Evolutionary conservation across 2,113 vertebrate species (phyloP).

Genomic region (Nothoprocta perdicaria): DNA sequence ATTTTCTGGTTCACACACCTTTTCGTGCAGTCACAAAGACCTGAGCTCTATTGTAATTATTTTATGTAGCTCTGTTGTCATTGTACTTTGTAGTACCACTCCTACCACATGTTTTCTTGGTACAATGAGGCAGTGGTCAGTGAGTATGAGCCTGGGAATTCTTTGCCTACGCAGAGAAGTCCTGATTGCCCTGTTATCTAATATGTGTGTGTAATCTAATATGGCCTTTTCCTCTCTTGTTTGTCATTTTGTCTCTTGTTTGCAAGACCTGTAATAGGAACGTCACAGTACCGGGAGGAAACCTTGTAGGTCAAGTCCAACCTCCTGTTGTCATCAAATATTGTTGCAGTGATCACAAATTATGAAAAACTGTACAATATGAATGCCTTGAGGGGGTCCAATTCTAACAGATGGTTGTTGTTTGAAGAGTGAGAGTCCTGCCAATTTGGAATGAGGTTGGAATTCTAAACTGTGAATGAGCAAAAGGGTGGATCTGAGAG

Average conservation of each 20-base stretch:
- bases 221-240: not conserved
- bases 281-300: not conserved
- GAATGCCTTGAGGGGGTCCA: not conserved
- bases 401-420: not conserved
- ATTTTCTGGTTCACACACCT: not conserved
- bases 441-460: not conserved
- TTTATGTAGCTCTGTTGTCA: not conserved
- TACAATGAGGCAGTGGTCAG: not conserved
- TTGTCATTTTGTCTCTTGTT: not conserved
- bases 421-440: not conserved
- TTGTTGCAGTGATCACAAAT: not conserved
- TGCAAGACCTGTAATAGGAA: not conserved
- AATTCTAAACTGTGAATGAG: constrained; percentile 6
- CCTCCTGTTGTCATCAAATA: not conserved
- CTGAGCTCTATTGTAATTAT: not conserved
- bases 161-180: not conserved
- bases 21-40: not conserved
- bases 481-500: not conserved
- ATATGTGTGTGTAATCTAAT: not conserved
- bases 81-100: not conserved
- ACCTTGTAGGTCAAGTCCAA: not conserved
- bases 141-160: not conserved
- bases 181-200: not conserved
- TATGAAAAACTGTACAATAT: not conserved
- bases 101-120: not conserved